Percentiles rank a stretch among this genome's conserved stretches.
Conservation (phyloP, 1,140 invertebrate genomes). For the Theocolax elegans region DNA sequence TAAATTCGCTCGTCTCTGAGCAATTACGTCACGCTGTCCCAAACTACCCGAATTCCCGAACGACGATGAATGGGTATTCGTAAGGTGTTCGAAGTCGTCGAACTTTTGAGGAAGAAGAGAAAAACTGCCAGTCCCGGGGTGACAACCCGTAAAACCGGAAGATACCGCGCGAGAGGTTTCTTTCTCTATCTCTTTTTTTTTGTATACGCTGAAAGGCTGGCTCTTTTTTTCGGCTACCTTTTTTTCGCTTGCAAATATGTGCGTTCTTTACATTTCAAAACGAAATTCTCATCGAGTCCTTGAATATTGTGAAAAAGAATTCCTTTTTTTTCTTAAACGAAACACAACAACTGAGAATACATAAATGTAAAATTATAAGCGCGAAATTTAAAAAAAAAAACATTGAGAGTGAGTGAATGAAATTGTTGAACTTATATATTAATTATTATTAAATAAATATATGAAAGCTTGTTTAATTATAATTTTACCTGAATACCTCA, state of each 20-base stretch:
- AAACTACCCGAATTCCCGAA: slow-evolving; percentile 4
- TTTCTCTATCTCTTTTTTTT: neutral
- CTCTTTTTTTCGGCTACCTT: neutral
- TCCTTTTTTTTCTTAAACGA: no score
- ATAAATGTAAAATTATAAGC: no score
- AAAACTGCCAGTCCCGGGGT: neutral
- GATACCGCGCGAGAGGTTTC: slow-evolving; percentile 18
- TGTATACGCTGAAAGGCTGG: neutral
- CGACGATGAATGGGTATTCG: slow-evolving; percentile 21
- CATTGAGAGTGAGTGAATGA: no score
- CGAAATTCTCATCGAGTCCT: no score
- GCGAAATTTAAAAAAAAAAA: no score
- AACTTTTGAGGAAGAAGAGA: slow-evolving; percentile 36
- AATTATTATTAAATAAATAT: no score
- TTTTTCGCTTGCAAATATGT: neutral
- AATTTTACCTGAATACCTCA: slow-evolving; percentile 78
- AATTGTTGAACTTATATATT: no score
- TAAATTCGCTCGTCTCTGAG: neutral
- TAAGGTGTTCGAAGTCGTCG: slow-evolving; percentile 24
- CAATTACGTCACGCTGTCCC: slow-evolving; percentile 18
- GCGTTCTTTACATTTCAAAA: neutral
- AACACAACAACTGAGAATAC: no score
- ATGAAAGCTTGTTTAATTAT: slow-evolving; percentile 3
- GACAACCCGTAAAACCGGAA: slow-evolving; percentile 32
- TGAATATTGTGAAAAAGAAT: no score